Percentiles rank a stretch among this genome's conserved stretches.
Conservation (phyloP, 2,797 vertebrate genomes). For the Decapterus maruadsi region DNA sequence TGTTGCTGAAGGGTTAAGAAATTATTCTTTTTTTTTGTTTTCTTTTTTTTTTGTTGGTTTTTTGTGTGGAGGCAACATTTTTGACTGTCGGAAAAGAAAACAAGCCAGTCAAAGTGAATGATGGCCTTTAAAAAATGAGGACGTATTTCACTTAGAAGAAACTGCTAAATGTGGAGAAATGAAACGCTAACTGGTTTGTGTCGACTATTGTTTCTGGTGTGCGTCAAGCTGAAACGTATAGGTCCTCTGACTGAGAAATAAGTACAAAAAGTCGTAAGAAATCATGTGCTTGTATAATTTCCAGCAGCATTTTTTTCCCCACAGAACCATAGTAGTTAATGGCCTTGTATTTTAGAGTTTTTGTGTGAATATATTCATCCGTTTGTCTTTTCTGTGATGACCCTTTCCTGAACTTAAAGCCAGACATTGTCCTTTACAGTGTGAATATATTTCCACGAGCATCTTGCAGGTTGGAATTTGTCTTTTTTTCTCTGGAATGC, state of each 20-base stretch:
- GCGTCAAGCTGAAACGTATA: constrained; percentile 74
- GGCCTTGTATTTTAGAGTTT: constrained; percentile 79
- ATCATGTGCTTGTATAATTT: constrained; percentile 89
- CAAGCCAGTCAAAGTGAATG: constrained; percentile 45
- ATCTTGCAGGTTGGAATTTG: constrained; percentile 89
- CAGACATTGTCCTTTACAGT: constrained; percentile 94
- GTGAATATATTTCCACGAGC: constrained; percentile 91
- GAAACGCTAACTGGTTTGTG: constrained; percentile 67
- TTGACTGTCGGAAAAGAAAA: constrained; percentile 53
- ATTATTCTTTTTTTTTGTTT: constrained; percentile 24
- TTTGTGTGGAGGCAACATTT: constrained; percentile 49
- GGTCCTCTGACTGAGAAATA: constrained; percentile 80
- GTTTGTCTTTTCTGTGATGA: constrained; percentile 77
- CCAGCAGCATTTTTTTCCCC: constrained; percentile 80
- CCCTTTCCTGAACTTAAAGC: constrained; percentile 88
- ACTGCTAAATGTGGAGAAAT: constrained; percentile 59
- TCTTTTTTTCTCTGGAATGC: constrained; percentile 90
- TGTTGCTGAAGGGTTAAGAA: constrained; percentile 53
- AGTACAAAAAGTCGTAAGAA: constrained; percentile 86
- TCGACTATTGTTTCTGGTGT: constrained; percentile 59
- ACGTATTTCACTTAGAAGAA: constrained; percentile 65
- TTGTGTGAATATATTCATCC: constrained; percentile 62
- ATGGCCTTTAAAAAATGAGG: constrained; percentile 54
- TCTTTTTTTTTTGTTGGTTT: too few relatives aligned
- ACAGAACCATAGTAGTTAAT: constrained; percentile 87